Evolutionary conservation across 2,888 invertebrate species (phyloP).

Genomic region (Sarcophaga rosellei): DNA sequence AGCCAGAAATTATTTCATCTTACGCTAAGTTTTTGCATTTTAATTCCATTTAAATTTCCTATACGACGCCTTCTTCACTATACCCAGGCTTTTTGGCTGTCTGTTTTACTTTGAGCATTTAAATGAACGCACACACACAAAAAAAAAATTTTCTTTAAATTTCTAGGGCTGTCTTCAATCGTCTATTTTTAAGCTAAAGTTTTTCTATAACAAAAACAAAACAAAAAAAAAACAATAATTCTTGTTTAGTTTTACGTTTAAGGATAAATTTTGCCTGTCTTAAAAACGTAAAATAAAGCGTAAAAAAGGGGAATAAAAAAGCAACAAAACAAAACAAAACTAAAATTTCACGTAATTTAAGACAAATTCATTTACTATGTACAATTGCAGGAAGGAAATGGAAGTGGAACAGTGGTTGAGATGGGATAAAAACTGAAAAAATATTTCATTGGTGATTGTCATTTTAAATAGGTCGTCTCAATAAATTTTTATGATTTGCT

Average conservation of each 20-base stretch:
- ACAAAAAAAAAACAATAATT: slow-evolving; percentile 26
- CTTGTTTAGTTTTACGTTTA: slow-evolving; percentile 49
- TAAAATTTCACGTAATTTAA: slow-evolving; percentile 42
- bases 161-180: neutral
- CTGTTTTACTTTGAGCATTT: slow-evolving; percentile 39
- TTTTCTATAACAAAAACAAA: neutral
- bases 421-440: neutral
- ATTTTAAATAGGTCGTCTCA: too few species aligned
- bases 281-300: slow-evolving; percentile 12
- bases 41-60: slow-evolving; percentile 46
- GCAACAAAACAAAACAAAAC: neutral
- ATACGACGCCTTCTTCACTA: slow-evolving; percentile 1
- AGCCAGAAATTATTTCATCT: neutral
- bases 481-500: too few species aligned
- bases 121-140: neutral
- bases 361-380: slow-evolving; percentile 58
- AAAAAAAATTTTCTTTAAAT: neutral
- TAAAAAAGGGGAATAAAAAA: neutral
- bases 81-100: slow-evolving; percentile 41
- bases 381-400: neutral
- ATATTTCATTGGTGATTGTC: too few species aligned
- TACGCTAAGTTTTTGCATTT: slow-evolving; percentile 25
- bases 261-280: slow-evolving; percentile 54
- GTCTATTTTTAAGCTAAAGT: neutral
- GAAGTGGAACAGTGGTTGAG: neutral